Evolutionary conservation across 2,888 invertebrate species (phyloP), one percentile per base, ranked within the genome.

Genomic region (Eurytoma californica): DNA sequence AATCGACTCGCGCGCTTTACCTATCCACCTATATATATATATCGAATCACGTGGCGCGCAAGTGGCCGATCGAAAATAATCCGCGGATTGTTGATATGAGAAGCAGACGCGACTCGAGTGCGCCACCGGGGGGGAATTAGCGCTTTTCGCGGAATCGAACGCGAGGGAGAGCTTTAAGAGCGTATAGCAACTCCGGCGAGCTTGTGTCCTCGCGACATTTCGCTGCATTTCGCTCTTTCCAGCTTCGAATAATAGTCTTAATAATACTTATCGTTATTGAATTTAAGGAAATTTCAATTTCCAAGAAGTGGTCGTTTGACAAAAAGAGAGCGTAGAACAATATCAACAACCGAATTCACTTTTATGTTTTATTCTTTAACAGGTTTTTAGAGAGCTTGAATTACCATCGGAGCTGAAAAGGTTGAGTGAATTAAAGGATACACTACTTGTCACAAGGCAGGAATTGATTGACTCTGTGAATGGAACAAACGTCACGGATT

Each of bases 301-400:
- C 24, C 24, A 24, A 24, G 24, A 24, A 24, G 24, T 24, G 1
- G 24, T 24, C n/a, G n/a, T 24, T 24, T 24, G 24, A 24, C 24
- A 24, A 24, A 24, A 24, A 24, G 1, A 24, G 1, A 24, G 24
- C 24, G 24, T 39, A 7, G 7, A 39, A 39, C 9, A 9, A 39
- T 1, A 24, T 2, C 9, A 39, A 0, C 9, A 9, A 9, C 9
- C 7, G 20, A 18, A 53, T 51, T 30, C 39, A 20, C 30, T 18
- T 58, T 72, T 14, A n/a, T n/a, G 20, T 60, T 53, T 39, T 53
- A n/a, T 49, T 58, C 20, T n/a, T 53, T 30, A 49, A 47, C 87
- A 96, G 96, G 94, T 96, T 77, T 96, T 96, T 87, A 93, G 94
- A 61, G 93, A 94, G 67, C 91, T 96, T 80, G 96, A 96, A 90